These are phyloP conservation scores for Thyatira batis DNA, from an alignment of 2,888 invertebrate species.

Conservation along the genomic window DNA sequence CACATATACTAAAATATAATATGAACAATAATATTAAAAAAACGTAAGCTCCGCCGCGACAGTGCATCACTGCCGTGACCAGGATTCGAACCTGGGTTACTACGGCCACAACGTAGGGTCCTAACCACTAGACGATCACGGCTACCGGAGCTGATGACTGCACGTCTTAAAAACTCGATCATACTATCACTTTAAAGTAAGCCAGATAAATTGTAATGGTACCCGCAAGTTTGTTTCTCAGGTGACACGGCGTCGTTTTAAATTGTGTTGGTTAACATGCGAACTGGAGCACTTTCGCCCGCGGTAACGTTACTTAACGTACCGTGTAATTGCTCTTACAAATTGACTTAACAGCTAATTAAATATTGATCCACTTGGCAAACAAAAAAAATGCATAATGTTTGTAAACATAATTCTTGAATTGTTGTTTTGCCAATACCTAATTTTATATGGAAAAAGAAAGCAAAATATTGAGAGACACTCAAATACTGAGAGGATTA, in stretches of 20 bases:
- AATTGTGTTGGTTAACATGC: constrained; percentile 5
- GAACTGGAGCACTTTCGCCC: constrained; percentile 6
- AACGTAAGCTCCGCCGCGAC: constrained; percentile 37
- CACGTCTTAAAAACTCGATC: not conserved
- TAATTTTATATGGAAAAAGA: too few relatives aligned
- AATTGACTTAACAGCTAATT: not conserved
- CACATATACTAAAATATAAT: not conserved
- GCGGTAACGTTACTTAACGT: not conserved
- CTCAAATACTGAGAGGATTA: too few relatives aligned
- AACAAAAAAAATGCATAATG: not conserved
- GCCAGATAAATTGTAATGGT: not conserved
- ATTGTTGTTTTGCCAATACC: too few relatives aligned
- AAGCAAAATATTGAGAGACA: too few relatives aligned
- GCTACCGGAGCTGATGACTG: constrained; percentile 65
- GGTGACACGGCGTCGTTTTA: constrained; percentile 3
- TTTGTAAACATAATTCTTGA: not conserved
- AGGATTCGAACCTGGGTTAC: constrained; percentile 86
- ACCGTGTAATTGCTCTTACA: not conserved
- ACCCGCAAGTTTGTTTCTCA: not conserved
- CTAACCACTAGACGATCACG: constrained; percentile 89
- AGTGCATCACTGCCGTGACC: constrained; percentile 81
- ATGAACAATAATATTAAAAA: too few relatives aligned
- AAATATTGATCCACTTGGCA: not conserved
- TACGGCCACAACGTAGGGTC: constrained; percentile 79
- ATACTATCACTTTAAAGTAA: constrained; percentile 7